phyloP scores from a whole-genome alignment of 2,113 vertebrate species.

The Lasiurus cinereus region DNA sequence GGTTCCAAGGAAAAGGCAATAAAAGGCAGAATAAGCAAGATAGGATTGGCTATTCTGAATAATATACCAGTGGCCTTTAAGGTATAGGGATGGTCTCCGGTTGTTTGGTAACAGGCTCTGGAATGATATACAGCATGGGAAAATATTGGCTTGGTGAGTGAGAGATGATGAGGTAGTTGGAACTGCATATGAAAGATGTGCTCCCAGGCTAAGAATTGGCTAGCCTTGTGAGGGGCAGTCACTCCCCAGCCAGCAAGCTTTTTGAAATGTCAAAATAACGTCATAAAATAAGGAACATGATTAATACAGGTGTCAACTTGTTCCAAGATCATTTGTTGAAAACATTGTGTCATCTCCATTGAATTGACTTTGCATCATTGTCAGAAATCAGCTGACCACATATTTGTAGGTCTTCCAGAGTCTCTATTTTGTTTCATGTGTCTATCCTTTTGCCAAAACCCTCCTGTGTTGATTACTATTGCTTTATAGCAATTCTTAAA shows the following conservation, averaged over 20 bases:
- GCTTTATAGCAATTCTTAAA: conserved; percentile 46
- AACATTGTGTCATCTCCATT: neutral
- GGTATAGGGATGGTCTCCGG: neutral
- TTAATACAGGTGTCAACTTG: neutral
- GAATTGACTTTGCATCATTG: conserved; percentile 48
- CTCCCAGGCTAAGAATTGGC: neutral
- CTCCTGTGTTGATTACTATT: conserved; percentile 4
- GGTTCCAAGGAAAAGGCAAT: conserved; percentile 5
- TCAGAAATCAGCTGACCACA: conserved; percentile 25
- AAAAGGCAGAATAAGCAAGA: neutral
- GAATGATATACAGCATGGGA: neutral
- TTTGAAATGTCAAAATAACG: conserved; percentile 13
- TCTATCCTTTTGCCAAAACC: neutral
- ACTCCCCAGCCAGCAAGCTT: conserved; percentile 20
- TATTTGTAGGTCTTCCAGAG: conserved; percentile 36
- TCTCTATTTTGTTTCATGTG: neutral
- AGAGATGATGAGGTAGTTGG: neutral
- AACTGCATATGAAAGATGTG: neutral
- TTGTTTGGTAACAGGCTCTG: neutral
- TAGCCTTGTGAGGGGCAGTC: neutral
- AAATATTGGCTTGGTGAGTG: neutral
- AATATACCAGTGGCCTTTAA: neutral
- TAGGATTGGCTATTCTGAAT: neutral
- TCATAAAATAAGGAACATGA: neutral
- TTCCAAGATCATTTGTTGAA: neutral